A percentile compares a stretch with the other conserved stretches of the same genome.
Evolutionary conservation across 2,113 vertebrate genomes (phyloP).

Genomic region (Xyrauchen texanus): DNA sequence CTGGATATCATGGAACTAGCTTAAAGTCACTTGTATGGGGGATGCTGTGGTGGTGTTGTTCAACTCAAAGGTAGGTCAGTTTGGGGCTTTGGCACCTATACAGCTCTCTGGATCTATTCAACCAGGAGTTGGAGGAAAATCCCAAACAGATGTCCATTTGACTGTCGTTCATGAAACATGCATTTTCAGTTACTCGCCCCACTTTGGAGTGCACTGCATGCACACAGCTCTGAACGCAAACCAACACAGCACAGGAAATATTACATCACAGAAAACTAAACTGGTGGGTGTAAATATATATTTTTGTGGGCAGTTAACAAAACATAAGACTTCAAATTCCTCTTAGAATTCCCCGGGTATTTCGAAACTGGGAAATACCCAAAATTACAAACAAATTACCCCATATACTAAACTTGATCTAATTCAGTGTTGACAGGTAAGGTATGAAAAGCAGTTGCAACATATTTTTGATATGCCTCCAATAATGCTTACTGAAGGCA

Average conservation of each 20-base stretch:
- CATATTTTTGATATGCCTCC: not conserved
- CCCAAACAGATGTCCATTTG: constrained; percentile 59
- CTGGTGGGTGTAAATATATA: constrained; percentile 54
- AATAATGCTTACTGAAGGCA: not conserved
- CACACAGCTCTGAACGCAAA: not conserved
- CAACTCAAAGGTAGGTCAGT: constrained; percentile 33
- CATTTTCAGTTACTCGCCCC: constrained; percentile 58
- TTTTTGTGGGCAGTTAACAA: constrained; percentile 56
- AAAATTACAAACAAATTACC: constrained; percentile 36
- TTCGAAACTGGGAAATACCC: constrained; percentile 36
- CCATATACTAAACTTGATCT: constrained; percentile 35
- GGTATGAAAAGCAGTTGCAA: not conserved
- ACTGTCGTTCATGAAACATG: constrained; percentile 53
- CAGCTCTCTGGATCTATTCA: constrained; percentile 44
- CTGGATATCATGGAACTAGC: too few relatives aligned
- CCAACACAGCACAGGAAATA: constrained; percentile 53
- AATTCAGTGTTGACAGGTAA: constrained; percentile 20
- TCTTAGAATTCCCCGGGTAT: constrained; percentile 45
- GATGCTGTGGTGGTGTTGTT: too few relatives aligned
- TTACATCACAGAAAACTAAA: constrained; percentile 58
- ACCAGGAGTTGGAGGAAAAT: constrained; percentile 50
- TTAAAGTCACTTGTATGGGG: too few relatives aligned
- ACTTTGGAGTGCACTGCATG: constrained; percentile 7
- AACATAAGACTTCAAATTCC: constrained; percentile 48
- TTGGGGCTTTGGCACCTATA: constrained; percentile 47